These are phyloP conservation scores for Plectrocnemia conspersa DNA, from an alignment of 1,140 invertebrate species.

Conservation along the genomic window DNA sequence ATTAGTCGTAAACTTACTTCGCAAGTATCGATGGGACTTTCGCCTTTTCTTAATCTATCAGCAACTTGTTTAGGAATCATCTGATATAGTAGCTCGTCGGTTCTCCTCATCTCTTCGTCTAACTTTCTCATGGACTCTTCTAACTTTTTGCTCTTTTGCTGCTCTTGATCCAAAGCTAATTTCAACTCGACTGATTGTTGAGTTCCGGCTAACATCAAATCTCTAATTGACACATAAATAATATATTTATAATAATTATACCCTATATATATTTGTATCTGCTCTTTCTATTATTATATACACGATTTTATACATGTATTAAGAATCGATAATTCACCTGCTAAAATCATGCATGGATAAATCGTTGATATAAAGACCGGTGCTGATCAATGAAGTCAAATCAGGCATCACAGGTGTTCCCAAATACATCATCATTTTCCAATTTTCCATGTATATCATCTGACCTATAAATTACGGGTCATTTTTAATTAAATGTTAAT, in stretches of 20 bases:
- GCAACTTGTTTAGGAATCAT: constrained; percentile 98
- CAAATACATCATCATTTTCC: constrained; percentile 94
- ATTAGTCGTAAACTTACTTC: constrained; percentile 61
- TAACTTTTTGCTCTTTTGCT: constrained; percentile 92
- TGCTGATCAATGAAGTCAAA: constrained; percentile 78
- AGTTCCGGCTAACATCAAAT: constrained; percentile 92
- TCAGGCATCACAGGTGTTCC: constrained; percentile 94
- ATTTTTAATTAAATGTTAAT: not conserved
- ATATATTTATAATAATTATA: not conserved
- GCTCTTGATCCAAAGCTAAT: constrained; percentile 91
- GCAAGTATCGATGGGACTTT: constrained; percentile 91
- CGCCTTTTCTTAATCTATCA: constrained; percentile 83
- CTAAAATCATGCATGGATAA: constrained; percentile 97
- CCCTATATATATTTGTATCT: not conserved
- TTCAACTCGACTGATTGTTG: constrained; percentile 96
- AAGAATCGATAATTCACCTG: constrained; percentile 54
- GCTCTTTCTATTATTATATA: constrained; percentile 12
- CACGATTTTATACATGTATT: not conserved
- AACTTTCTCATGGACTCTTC: constrained; percentile 95
- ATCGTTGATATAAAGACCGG: constrained; percentile 95
- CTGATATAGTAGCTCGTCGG: constrained; percentile 93
- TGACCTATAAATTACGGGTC: constrained; percentile 64
- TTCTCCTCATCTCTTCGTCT: constrained; percentile 92
- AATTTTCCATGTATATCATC: constrained; percentile 98
- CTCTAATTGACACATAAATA: constrained; percentile 54